Evolutionary conservation across 2,113 vertebrate genomes (phyloP), one percentile per base, ranked within the genome.

Genomic region (Tychaedon coryphoeus): DNA sequence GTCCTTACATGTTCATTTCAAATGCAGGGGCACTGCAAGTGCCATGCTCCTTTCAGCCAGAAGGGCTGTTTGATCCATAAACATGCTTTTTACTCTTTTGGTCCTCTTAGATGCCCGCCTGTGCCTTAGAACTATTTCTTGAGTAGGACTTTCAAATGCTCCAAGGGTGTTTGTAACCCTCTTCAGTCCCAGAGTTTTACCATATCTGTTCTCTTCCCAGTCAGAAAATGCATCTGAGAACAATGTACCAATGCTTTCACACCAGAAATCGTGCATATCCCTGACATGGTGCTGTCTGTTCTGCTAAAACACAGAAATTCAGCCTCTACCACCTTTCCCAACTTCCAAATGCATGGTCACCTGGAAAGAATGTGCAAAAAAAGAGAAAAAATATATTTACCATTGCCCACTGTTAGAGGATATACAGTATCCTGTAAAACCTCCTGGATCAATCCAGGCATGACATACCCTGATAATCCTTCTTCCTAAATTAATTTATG

Each of bases 61-160:
- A 96, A 92, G 88, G 85, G 67, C 51, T 86, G 51, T 95, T 94
- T 95, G 93, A 94, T 84, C 88, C 76, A 86, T 66, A 67, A 95
- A 77, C 82, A 56, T 0, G 1, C 72, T 88, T 80, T 94, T 84
- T 51, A 84, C 51, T 77, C 64, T 74, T 93, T 88, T 94, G 24
- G 47, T 93, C 42, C 65, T 83, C 75, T 96, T 38, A 88, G 96
- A 93, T 83, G 67, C 51, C 64, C 25, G 70, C 57, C 71, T 71
- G 56, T 90, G 85, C 67, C 85, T 95, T 69, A 95, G 78, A 96
- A 84, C 47, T 95, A 71, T 80, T 77, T 92, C 85, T 88, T 95
- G 78, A 92, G 81, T 36, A 26, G 34, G 82, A 86, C 43, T 93
- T 94, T 83, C 71, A 96, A 77, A 96, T 66, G 38, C 51, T 83